A percentile compares a stretch with the other conserved stretches of the same genome.
These are phyloP conservation scores for Acanthosepion lycidas DNA, from an alignment of 2,888 invertebrate species.

Conservation along the genomic window DNA sequence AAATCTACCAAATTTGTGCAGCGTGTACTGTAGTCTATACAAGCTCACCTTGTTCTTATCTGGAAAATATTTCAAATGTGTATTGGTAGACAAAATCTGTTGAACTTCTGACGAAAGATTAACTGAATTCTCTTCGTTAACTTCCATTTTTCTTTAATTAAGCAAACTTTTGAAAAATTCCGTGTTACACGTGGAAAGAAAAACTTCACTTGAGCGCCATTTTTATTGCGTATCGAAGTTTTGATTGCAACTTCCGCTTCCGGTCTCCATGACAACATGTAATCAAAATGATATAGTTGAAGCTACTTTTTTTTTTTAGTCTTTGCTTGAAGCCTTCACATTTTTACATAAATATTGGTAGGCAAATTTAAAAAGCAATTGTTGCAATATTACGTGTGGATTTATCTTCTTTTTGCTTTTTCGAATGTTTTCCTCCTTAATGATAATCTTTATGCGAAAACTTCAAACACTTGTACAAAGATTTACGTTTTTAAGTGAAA, in stretches of 20 bases:
- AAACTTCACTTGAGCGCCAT: neutral
- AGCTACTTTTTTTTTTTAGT: neutral
- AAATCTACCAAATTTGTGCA: neutral
- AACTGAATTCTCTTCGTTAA: neutral
- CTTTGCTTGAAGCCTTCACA: neutral
- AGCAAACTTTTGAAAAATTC: neutral
- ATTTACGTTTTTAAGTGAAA: too few relatives aligned
- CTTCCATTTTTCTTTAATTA: neutral
- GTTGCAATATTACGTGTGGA: neutral
- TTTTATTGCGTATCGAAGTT: neutral
- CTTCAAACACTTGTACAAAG: too few relatives aligned
- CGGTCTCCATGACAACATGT: conserved; percentile 36
- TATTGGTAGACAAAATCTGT: neutral
- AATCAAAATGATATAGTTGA: neutral
- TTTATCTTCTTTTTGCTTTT: neutral
- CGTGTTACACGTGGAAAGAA: neutral
- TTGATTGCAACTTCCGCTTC: neutral
- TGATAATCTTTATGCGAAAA: neutral
- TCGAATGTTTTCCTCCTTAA: neutral
- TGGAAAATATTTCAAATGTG: conserved; percentile 9
- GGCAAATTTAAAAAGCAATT: neutral
- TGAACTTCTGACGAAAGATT: neutral
- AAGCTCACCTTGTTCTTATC: conserved; percentile 36
- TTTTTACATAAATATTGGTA: neutral
- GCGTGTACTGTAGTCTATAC: neutral